A percentile compares a stretch with the other conserved stretches of the same genome.
Conservation (phyloP, 2,888 invertebrate species). For the Spilosoma lubricipeda region DNA sequence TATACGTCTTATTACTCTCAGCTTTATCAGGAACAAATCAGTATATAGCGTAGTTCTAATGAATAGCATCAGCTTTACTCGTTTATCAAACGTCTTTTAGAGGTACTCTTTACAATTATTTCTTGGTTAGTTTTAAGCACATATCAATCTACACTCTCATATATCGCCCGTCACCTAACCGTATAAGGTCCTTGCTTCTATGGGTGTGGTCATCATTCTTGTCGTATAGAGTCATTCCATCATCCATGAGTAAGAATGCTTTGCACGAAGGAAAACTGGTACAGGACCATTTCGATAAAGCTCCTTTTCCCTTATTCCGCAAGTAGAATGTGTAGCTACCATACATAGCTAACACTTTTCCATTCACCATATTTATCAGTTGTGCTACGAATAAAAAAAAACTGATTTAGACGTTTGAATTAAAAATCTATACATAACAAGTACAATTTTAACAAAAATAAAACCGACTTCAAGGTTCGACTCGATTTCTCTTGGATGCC, state of each 20-base stretch:
- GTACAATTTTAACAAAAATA: too few relatives aligned
- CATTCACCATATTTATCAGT: constrained; percentile 35
- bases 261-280: constrained; percentile 22
- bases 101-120: not conserved
- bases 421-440: too few relatives aligned
- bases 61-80: not conserved
- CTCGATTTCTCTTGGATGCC: too few relatives aligned
- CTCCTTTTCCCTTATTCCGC: constrained; percentile 31
- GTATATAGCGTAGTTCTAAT: not conserved
- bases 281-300: constrained; percentile 23
- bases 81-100: not conserved
- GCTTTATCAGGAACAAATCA: not conserved
- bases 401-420: not conserved
- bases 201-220: constrained; percentile 13
- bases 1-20: too few relatives aligned
- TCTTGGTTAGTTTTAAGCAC: not conserved
- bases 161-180: constrained; percentile 12
- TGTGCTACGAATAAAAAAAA: constrained; percentile 10
- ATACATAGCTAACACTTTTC: constrained; percentile 29
- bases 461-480: too few relatives aligned
- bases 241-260: constrained; percentile 21
- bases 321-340: constrained; percentile 41
- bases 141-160: constrained; percentile 8
- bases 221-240: constrained; percentile 10
- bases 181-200: constrained; percentile 7